These are phyloP conservation scores for Anabacerthia variegaticeps DNA, from an alignment of 2,797 vertebrate genomes.

Conservation along the genomic window DNA sequence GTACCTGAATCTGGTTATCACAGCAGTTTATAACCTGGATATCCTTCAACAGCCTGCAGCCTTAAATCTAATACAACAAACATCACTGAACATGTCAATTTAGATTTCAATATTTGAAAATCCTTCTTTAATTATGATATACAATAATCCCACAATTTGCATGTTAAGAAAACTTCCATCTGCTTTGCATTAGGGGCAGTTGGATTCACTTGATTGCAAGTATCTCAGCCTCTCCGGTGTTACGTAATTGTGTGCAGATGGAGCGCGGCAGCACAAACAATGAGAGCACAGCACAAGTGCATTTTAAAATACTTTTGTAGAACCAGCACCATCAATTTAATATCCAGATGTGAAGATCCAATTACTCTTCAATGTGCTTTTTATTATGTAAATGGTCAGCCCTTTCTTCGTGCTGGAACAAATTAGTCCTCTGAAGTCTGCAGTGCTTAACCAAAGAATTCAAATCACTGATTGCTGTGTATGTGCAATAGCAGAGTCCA, in stretches of 20 bases:
- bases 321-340: slow-evolving; percentile 10
- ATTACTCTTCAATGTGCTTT: slow-evolving; percentile 33
- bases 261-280: slow-evolving; percentile 29
- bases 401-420: neutral
- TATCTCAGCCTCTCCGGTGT: slow-evolving; percentile 31
- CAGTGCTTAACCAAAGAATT: neutral
- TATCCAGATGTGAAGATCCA: slow-evolving; percentile 57
- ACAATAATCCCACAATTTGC: slow-evolving; percentile 42
- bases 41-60: neutral
- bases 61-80: neutral
- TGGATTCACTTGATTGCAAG: slow-evolving; percentile 70
- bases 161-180: slow-evolving; percentile 64
- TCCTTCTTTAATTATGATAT: slow-evolving; percentile 55
- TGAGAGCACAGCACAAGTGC: neutral
- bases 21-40: neutral
- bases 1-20: neutral
- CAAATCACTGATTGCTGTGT: neutral
- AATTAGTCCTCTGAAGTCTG: slow-evolving; percentile 30
- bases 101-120: slow-evolving; percentile 36
- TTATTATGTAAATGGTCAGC: slow-evolving; percentile 38
- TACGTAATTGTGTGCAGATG: slow-evolving; percentile 74
- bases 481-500: neutral
- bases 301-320: slow-evolving; percentile 6
- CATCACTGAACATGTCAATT: neutral
- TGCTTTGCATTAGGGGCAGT: slow-evolving; percentile 70